phyloP scores from a whole-genome alignment of 2,888 invertebrate species.

The Lasius fuliginosus region DNA sequence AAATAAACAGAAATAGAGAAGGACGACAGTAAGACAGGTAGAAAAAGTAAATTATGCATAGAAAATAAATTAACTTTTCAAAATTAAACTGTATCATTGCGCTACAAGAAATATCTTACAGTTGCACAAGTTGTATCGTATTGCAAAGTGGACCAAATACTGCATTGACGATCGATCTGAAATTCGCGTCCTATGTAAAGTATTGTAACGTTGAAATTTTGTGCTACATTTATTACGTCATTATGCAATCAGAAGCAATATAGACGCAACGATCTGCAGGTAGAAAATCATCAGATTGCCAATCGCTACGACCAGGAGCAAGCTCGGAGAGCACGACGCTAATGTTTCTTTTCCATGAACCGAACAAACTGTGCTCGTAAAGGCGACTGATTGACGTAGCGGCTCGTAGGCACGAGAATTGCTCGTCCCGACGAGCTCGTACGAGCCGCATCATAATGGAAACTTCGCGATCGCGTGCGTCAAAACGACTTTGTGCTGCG shows the following conservation, averaged over 20 bases:
- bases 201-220: slow-evolving; percentile 28
- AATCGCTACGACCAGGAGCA: slow-evolving; percentile 58
- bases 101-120: not conserved
- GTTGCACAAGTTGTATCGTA: not conserved
- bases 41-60: slow-evolving; percentile 12
- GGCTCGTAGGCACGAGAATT: slow-evolving; percentile 66
- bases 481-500: slow-evolving; percentile 42
- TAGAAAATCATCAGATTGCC: slow-evolving; percentile 66
- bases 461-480: slow-evolving; percentile 65
- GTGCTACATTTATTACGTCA: slow-evolving; percentile 39
- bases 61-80: slow-evolving; percentile 20
- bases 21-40: not conserved
- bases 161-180: slow-evolving; percentile 22
- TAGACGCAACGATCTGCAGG: slow-evolving; percentile 66
- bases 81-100: not conserved
- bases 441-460: slow-evolving; percentile 56
- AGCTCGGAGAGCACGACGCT: slow-evolving; percentile 56
- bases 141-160: slow-evolving; percentile 1
- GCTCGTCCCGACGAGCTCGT: slow-evolving; percentile 52
- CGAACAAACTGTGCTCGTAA: slow-evolving; percentile 61
- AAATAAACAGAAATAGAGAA: slow-evolving; percentile 3
- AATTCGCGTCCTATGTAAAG: not conserved
- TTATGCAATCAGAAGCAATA: slow-evolving; percentile 73
- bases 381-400: slow-evolving; percentile 68
- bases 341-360: slow-evolving; percentile 75